Base-by-base conservation (phyloP, 2,797 vertebrate species). In the Anguilla marmorata region DNA sequence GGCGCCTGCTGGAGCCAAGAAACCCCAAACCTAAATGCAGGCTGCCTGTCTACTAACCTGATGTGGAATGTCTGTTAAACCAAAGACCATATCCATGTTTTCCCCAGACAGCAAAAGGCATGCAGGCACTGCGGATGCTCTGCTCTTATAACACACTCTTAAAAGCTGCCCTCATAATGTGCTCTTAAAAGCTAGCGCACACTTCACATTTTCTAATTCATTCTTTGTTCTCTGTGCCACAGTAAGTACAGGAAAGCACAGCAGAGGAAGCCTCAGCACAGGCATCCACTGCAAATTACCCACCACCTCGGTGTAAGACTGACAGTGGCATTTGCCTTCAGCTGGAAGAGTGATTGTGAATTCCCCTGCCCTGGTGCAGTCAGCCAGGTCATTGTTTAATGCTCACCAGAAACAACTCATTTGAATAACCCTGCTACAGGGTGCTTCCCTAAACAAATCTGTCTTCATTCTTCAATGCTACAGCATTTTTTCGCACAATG, bases 61-160 rank as follows among this genome's bases (percentile, higher is more conserved):
- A 86, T 56, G 56, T 87, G 58, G 58, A 89, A 56, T 87, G 86
- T 24, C 86, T 85, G 80, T 41, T 89, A 89, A 89, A 58, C 84
- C 48, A 72, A 54, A 72, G 88, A 48, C 86, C 86, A 83, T 83
- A 41, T 82, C 48, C n/a, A n/a, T 63, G 30, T 33, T 87, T 24
- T 63, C 74, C 72, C 30, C 45, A 74, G 52, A 84, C 48, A 84
- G 50, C 33, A 19, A 41, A 76, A 87, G 16, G 45, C 21, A 27
- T 82, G 14, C 84, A 52, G 50, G n/a, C 66, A 12, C 11, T 37
- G 33, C 24, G 8, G 69, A 88, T 85, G 5, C 52, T 83, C 41
- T 7, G 41, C 84, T 14, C 33, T 30, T 66, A 24, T 52, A 41
- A 27, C 19, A 41, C 50, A 12, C 1, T 76, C 54, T 33, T 45